Percentiles rank a stretch among this genome's conserved stretches.
These are phyloP conservation scores for Carettochelys insculpta DNA, from an alignment of 2,113 vertebrate species.

Conservation along the genomic window DNA sequence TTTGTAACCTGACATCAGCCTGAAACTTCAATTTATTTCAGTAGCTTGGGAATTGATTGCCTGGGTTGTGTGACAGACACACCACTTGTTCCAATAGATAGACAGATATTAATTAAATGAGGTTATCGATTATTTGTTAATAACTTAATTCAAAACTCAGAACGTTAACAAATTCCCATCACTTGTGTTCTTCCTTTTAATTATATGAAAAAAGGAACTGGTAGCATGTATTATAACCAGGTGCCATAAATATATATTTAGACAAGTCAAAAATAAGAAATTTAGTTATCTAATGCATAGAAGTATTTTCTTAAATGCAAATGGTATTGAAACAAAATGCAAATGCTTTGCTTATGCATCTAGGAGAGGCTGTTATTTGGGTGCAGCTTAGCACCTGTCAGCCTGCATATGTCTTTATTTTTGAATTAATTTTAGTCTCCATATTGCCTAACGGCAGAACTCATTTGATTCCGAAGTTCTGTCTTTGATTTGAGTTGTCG, in stretches of 20 bases:
- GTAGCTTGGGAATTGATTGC: slow-evolving; percentile 25
- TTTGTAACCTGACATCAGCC: slow-evolving; percentile 35
- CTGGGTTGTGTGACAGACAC: background rate
- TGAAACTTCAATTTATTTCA: slow-evolving; percentile 55
- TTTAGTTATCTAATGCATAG: background rate
- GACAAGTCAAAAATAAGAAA: background rate
- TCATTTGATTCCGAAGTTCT: background rate
- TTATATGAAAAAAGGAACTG: background rate
- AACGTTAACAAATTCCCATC: background rate
- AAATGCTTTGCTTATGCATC: background rate
- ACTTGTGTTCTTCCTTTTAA: background rate
- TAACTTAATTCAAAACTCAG: slow-evolving; percentile 15
- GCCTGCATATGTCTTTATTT: background rate
- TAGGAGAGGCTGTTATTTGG: background rate
- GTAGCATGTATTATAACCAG: background rate
- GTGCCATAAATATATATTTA: background rate
- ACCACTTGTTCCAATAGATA: background rate
- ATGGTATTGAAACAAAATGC: background rate
- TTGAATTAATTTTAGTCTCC: background rate
- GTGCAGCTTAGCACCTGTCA: background rate
- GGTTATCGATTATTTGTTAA: slow-evolving; percentile 24
- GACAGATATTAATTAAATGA: background rate
- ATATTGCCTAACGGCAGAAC: background rate
- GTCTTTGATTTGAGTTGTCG: background rate
- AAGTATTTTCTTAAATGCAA: background rate